Evolutionary conservation across 2,797 vertebrate genomes (phyloP).

Genomic region (Acropternis orthonyx): DNA sequence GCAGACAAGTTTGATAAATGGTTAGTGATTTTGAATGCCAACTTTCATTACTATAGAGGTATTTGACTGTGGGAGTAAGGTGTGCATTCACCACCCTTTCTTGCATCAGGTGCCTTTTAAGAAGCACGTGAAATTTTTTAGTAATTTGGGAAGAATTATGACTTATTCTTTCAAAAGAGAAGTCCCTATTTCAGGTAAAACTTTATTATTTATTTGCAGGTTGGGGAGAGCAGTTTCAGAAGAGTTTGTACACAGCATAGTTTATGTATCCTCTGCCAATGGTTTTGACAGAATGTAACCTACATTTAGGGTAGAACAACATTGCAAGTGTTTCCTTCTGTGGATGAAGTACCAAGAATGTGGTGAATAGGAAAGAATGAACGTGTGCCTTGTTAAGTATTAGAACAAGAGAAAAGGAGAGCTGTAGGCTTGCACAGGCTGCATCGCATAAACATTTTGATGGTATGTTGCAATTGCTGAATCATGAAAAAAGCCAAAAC

Average conservation of each 20-base stretch:
- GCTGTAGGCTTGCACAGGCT: background rate
- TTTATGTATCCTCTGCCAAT: slow-evolving; percentile 31
- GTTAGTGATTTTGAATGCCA: background rate
- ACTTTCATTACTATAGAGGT: background rate
- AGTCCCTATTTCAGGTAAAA: background rate
- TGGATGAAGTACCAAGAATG: background rate
- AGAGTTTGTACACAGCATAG: slow-evolving; percentile 17
- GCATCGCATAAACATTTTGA: background rate
- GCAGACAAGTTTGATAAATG: background rate
- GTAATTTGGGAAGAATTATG: background rate
- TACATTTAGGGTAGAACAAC: background rate
- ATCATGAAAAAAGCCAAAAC: background rate
- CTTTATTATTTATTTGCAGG: background rate
- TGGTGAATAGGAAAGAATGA: background rate
- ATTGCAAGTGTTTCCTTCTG: slow-evolving; percentile 10
- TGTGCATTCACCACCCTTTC: background rate
- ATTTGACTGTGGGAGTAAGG: background rate
- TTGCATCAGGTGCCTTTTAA: background rate
- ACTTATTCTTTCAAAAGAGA: slow-evolving; percentile 16
- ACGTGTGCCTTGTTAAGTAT: background rate
- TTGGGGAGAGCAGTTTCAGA: slow-evolving; percentile 31
- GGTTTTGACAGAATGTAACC: slow-evolving; percentile 16
- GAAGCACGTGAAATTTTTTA: background rate
- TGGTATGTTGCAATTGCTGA: background rate
- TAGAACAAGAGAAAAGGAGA: background rate